phyloP scores from a whole-genome alignment of 2,888 invertebrate genomes.

The Metopia argyrocephala region DNA sequence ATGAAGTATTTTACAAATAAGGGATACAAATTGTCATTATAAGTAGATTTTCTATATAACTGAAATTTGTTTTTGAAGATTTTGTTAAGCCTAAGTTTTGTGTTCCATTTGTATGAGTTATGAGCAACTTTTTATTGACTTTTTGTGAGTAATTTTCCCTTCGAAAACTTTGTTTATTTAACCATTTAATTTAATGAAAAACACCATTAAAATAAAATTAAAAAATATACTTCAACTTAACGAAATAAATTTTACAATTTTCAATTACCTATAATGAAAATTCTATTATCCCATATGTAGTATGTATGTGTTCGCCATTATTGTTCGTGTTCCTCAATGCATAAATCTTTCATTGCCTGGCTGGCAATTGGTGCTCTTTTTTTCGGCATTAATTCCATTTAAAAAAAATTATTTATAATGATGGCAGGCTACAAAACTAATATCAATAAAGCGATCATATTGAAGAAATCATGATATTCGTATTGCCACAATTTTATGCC shows the following conservation, averaged over 20 bases:
- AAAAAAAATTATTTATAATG: slow-evolving; percentile 40
- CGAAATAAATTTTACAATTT: slow-evolving; percentile 37
- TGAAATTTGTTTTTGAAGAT: no score
- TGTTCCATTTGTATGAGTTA: no score
- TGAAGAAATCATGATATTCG: slow-evolving; percentile 57
- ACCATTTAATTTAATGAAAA: no score
- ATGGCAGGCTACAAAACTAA: slow-evolving; percentile 31
- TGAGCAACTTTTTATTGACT: no score
- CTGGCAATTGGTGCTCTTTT: slow-evolving; percentile 31
- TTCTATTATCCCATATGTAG: neutral
- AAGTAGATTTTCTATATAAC: no score
- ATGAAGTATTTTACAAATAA: no score
- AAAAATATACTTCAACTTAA: no score
- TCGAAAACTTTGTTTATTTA: no score
- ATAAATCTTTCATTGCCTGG: neutral
- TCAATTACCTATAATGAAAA: slow-evolving; percentile 6
- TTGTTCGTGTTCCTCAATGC: neutral
- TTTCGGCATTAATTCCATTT: neutral
- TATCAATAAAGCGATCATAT: slow-evolving; percentile 14
- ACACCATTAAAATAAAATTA: no score
- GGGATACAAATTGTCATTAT: no score
- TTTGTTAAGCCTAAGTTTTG: no score
- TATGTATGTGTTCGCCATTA: slow-evolving; percentile 7
- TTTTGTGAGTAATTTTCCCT: no score
- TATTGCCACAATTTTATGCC: slow-evolving; percentile 43